Evolutionary conservation across 2,113 vertebrate genomes (phyloP).

Genomic region (Crotalus viridis): DNA sequence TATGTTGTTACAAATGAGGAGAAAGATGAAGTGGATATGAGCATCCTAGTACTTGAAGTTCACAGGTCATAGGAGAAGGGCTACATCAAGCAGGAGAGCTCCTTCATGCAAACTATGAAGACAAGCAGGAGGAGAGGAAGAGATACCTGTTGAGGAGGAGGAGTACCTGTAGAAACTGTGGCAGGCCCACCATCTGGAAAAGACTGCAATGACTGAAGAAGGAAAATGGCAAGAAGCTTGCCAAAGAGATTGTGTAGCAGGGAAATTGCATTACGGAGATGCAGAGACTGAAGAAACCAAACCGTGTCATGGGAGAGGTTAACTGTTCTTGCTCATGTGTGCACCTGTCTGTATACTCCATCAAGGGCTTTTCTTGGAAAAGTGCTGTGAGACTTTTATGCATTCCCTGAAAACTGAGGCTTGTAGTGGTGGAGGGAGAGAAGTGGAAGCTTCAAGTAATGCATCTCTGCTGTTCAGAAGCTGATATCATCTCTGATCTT

Average conservation of each 20-base stretch:
- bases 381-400: background rate
- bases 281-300: background rate
- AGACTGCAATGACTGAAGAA: background rate
- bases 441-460: background rate
- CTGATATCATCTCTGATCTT: background rate
- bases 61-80: background rate
- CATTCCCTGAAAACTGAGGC: background rate
- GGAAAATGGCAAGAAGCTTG: background rate
- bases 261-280: background rate
- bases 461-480: background rate
- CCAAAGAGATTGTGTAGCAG: background rate
- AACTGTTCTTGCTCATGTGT: background rate
- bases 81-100: background rate
- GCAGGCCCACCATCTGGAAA: background rate
- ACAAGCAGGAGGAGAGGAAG: background rate
- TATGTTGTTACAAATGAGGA: background rate
- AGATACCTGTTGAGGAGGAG: background rate
- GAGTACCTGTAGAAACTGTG: background rate
- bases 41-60: background rate
- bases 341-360: background rate
- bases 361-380: background rate
- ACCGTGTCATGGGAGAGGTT: background rate
- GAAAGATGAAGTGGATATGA: background rate
- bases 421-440: background rate
- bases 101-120: background rate